These are phyloP conservation scores for Thaumatotibia leucotreta DNA, from an alignment of 1,140 invertebrate species.

Conservation along the genomic window DNA sequence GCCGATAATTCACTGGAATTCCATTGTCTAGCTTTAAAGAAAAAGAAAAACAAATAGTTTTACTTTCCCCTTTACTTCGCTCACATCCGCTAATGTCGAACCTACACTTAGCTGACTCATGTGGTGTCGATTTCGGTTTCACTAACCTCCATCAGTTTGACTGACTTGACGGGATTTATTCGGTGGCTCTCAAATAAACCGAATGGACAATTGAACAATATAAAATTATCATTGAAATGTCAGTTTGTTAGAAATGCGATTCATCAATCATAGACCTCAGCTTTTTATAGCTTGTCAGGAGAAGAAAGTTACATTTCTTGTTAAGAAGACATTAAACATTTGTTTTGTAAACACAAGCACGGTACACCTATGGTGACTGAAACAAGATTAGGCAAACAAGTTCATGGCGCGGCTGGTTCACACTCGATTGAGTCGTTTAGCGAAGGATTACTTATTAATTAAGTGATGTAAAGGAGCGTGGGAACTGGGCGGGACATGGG, in stretches of 20 bases:
- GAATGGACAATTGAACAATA: conserved; percentile 20
- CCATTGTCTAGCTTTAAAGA: conserved; percentile 40
- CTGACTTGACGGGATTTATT: conserved; percentile 32
- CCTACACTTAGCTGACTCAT: conserved; percentile 57
- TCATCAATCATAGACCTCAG: conserved; percentile 22
- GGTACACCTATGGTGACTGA: background rate
- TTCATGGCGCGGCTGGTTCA: background rate
- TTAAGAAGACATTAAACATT: conserved; percentile 6
- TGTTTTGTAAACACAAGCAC: background rate
- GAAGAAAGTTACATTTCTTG: conserved; percentile 9
- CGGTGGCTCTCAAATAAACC: conserved; percentile 16
- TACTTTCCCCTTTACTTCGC: conserved; percentile 70
- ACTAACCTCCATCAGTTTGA: conserved; percentile 34
- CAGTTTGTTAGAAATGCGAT: background rate
- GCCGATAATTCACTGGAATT: conserved; percentile 29
- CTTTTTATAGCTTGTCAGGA: conserved; percentile 7
- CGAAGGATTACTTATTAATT: conserved; percentile 21
- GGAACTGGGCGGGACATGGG: conserved; percentile 16
- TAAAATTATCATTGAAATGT: conserved; percentile 16
- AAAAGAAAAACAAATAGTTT: conserved; percentile 68
- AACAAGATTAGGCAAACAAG: background rate
- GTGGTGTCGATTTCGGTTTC: conserved; percentile 63
- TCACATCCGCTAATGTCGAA: conserved; percentile 54
- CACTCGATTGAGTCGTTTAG: background rate
- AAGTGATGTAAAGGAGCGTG: conserved; percentile 29